Percentiles rank a stretch among this genome's conserved stretches.
Conservation (phyloP, 1,140 invertebrate genomes). For the Anastrepha ludens region DNA sequence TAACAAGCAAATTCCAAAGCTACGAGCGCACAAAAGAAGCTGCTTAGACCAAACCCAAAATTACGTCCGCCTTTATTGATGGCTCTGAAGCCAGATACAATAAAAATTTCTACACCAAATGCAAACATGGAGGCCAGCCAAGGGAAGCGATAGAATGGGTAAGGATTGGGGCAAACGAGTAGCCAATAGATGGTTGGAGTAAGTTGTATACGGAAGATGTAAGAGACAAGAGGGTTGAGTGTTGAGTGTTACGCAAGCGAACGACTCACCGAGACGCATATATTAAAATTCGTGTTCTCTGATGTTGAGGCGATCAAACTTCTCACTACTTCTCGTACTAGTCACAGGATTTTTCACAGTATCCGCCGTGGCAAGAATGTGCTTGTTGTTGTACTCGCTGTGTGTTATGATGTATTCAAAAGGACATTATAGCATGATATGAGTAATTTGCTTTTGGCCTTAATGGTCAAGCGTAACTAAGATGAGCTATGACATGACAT, state of each 20-base stretch:
- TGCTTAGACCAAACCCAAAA: background rate
- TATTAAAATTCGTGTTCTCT: conserved; percentile 32
- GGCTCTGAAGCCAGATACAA: background rate
- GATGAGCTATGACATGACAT: conserved; percentile 6
- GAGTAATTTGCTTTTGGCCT: conserved; percentile 58
- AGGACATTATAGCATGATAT: conserved; percentile 57
- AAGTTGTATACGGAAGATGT: background rate
- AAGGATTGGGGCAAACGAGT: conserved; percentile 2
- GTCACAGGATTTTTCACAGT: background rate
- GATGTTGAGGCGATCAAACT: conserved; percentile 25
- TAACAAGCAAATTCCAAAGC: conserved; percentile 30
- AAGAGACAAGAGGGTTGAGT: background rate
- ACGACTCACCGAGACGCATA: background rate
- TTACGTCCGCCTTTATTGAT: conserved; percentile 20
- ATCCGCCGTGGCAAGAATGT: background rate
- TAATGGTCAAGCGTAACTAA: conserved; percentile 56
- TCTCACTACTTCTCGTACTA: background rate
- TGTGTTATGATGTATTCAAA: conserved; percentile 47
- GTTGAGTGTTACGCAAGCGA: background rate
- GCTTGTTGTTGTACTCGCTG: background rate
- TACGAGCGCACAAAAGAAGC: background rate
- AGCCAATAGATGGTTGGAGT: background rate
- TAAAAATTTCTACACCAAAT: conserved; percentile 44
- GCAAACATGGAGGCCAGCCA: background rate
- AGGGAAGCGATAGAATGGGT: background rate